phyloP scores from a whole-genome alignment of 2,888 invertebrate species.

The Platycheirus rosarum region DNA sequence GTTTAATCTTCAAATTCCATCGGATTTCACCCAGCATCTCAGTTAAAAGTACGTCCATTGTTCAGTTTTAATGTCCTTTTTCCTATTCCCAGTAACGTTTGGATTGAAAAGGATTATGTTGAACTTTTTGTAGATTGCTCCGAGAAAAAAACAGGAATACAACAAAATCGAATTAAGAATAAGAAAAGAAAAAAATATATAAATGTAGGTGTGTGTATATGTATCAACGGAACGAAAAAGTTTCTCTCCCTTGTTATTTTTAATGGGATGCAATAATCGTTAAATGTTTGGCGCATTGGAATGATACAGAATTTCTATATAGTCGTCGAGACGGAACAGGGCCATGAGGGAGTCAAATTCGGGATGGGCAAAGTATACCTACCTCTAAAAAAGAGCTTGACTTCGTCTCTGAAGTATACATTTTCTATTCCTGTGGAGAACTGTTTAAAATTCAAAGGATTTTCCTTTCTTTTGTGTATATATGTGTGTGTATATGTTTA shows the following conservation, averaged over 20 bases:
- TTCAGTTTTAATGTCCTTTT: constrained; percentile 47
- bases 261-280: constrained; percentile 82
- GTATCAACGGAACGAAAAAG: constrained; percentile 80
- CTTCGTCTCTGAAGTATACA: constrained; percentile 13
- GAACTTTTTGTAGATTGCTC: constrained; percentile 68
- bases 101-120: constrained; percentile 73
- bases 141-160: constrained; percentile 38
- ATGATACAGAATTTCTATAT: constrained; percentile 65
- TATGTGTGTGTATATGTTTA: constrained; percentile 14
- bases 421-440: constrained; percentile 60
- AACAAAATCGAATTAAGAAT: constrained; percentile 64
- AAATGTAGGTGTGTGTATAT: constrained; percentile 57
- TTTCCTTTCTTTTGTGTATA: constrained; percentile 69
- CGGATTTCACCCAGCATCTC: constrained; percentile 52
- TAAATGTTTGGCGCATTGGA: constrained; percentile 78
- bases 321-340: constrained; percentile 66
- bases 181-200: constrained; percentile 24
- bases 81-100: constrained; percentile 41
- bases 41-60: constrained; percentile 50
- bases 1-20: constrained; percentile 46
- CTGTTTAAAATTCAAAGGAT: constrained; percentile 74
- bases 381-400: neutral
- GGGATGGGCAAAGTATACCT: constrained; percentile 8
- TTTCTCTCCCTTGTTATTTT: constrained; percentile 82
- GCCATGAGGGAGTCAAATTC: constrained; percentile 38